A percentile compares a stretch with the other conserved stretches of the same genome.
These are phyloP conservation scores for Phenganax stokvisi DNA, from an alignment of 92 coral and sea anemone species.

Conservation along the genomic window DNA sequence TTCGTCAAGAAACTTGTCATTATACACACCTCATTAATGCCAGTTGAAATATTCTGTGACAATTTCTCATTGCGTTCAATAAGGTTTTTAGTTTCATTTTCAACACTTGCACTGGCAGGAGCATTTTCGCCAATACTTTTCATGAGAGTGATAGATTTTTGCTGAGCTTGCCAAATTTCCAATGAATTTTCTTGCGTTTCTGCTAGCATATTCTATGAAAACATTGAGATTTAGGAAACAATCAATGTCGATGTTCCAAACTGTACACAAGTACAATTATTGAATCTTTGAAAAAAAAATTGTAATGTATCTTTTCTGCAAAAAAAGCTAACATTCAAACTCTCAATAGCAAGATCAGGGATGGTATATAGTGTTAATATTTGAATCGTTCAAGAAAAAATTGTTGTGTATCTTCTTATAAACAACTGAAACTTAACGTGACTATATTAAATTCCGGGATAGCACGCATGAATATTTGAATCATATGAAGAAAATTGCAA, in stretches of 20 bases:
- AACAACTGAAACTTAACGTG: too few species aligned
- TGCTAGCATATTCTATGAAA: constrained; percentile 12
- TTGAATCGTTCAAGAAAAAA: too few species aligned
- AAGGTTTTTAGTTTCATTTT: constrained; percentile 14
- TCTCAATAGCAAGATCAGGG: too few species aligned
- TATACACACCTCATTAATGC: constrained; percentile 25
- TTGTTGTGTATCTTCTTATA: too few species aligned
- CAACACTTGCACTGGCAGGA: background rate
- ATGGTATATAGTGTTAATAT: too few species aligned
- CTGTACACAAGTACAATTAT: too few species aligned
- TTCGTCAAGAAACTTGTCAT: background rate
- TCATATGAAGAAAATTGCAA: background rate
- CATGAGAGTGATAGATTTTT: background rate
- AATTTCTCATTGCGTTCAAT: background rate
- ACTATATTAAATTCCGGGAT: too few species aligned
- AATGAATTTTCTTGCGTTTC: constrained; percentile 26
- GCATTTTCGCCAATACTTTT: constrained; percentile 25
- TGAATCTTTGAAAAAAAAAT: too few species aligned
- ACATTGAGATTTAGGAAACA: background rate
- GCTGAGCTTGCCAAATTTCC: constrained; percentile 28
- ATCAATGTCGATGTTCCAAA: too few species aligned
- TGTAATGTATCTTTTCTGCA: too few species aligned
- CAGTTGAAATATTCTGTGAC: constrained; percentile 5
- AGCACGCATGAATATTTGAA: background rate
- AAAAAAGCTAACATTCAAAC: too few species aligned